These are phyloP conservation scores for Agrotis clavis DNA, from an alignment of 2,888 invertebrate genomes.

Conservation along the genomic window DNA sequence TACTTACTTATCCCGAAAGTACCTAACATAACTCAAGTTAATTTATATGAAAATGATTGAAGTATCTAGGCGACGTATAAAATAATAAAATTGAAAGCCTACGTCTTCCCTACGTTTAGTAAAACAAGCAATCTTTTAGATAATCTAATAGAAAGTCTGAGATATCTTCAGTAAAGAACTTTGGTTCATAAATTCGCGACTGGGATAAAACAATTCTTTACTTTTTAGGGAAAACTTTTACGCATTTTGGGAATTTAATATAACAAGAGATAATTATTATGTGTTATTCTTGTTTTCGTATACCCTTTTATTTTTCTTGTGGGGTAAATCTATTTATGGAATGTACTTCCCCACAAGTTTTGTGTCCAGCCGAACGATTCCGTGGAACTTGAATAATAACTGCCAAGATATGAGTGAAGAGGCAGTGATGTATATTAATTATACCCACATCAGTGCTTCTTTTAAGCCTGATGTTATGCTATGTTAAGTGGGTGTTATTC, in stretches of 20 bases:
- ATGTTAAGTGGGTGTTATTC: too few relatives aligned
- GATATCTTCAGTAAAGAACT: conserved; percentile 5
- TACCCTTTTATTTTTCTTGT: neutral
- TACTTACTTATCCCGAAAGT: neutral
- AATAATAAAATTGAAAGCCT: conserved; percentile 12
- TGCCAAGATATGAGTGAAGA: too few relatives aligned
- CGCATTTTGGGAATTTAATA: neutral
- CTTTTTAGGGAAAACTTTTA: neutral
- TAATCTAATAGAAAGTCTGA: conserved; percentile 20
- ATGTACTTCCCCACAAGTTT: too few relatives aligned
- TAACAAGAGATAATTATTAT: neutral
- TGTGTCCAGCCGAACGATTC: too few relatives aligned
- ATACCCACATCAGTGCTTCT: too few relatives aligned
- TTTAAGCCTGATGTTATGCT: too few relatives aligned
- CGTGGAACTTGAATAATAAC: too few relatives aligned
- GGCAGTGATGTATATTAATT: too few relatives aligned
- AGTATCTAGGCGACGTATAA: neutral
- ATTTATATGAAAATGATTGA: conserved; percentile 6
- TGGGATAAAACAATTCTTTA: neutral
- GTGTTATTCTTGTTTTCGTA: neutral
- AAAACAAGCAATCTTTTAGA: conserved; percentile 8
- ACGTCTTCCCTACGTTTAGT: neutral
- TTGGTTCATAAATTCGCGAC: conserved; percentile 13
- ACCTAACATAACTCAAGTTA: neutral
- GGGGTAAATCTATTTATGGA: neutral